These are phyloP conservation scores for Trematocara stigmaticum DNA, from an alignment of 2,113 vertebrate species.

Conservation along the genomic window DNA sequence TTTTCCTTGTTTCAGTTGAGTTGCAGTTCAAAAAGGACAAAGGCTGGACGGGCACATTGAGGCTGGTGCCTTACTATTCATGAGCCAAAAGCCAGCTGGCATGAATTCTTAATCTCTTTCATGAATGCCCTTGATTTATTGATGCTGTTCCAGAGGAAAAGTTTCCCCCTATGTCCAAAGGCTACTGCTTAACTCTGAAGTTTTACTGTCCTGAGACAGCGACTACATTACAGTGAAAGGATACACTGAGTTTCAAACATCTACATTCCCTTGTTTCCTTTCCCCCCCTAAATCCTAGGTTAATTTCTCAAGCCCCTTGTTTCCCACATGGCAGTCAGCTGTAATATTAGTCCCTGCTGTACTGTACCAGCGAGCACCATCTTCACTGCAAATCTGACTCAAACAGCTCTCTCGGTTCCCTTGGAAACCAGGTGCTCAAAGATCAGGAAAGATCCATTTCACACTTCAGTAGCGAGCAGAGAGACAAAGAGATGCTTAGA, in stretches of 20 bases:
- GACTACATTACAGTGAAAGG: slow-evolving; percentile 11
- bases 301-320: not conserved
- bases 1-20: slow-evolving; percentile 15
- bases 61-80: slow-evolving; percentile 21
- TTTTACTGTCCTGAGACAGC: slow-evolving; percentile 15
- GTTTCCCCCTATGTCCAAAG: slow-evolving; percentile 35
- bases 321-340: not conserved
- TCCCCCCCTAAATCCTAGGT: not conserved
- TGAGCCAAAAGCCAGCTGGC: slow-evolving; percentile 55
- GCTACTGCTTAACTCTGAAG: slow-evolving; percentile 11
- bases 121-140: slow-evolving; percentile 71
- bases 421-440: slow-evolving; percentile 73
- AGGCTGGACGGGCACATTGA: slow-evolving; percentile 1
- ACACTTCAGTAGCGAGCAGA: slow-evolving; percentile 61
- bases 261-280: not conserved
- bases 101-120: slow-evolving; percentile 72
- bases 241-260: slow-evolving; percentile 27
- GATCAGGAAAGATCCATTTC: slow-evolving; percentile 72
- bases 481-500: slow-evolving; percentile 60
- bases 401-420: slow-evolving; percentile 65
- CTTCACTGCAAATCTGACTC: slow-evolving; percentile 49
- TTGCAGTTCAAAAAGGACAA: not conserved
- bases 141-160: slow-evolving; percentile 59
- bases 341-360: slow-evolving; percentile 22
- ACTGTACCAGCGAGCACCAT: slow-evolving; percentile 9